These are phyloP conservation scores for Pocillopora damicornis DNA, from an alignment of 64 coral and sea anemone species.

Conservation along the genomic window DNA sequence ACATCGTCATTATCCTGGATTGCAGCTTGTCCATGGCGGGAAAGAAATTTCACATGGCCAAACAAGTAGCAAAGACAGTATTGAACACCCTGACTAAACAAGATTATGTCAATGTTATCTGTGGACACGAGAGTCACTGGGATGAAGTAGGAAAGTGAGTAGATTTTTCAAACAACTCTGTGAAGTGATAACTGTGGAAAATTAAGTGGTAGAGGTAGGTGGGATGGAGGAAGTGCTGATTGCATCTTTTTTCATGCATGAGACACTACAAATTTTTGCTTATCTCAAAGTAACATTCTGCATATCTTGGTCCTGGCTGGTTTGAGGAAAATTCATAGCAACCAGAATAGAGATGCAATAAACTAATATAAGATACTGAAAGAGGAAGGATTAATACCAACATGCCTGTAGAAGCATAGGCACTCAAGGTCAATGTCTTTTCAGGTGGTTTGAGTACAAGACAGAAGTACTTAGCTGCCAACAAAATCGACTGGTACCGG, in stretches of 20 bases:
- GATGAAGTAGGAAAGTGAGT: conserved; percentile 99
- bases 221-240: too few relatives aligned
- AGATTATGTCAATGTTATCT: conserved; percentile 99
- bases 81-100: conserved; percentile 95
- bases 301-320: too few relatives aligned
- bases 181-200: too few relatives aligned
- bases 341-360: too few relatives aligned
- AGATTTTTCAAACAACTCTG: neutral
- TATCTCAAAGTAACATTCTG: too few relatives aligned
- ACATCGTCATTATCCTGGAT: conserved; percentile 91
- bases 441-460: conserved; percentile 69
- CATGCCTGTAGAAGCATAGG: too few relatives aligned
- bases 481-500: conserved; percentile 89
- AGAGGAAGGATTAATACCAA: too few relatives aligned
- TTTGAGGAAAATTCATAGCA: too few relatives aligned
- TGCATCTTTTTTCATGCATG: too few relatives aligned
- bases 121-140: conserved; percentile 86
- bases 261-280: too few relatives aligned
- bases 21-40: conserved; percentile 93
- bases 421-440: neutral
- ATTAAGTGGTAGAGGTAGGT: too few relatives aligned
- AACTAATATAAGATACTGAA: too few relatives aligned
- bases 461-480: conserved; percentile 95
- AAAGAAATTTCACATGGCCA: conserved; percentile 92
- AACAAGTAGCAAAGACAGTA: conserved; percentile 91